Percentiles rank a stretch among this genome's conserved stretches.
These are phyloP conservation scores for Clamator glandarius DNA, from an alignment of 2,797 vertebrate genomes.

Conservation along the genomic window DNA sequence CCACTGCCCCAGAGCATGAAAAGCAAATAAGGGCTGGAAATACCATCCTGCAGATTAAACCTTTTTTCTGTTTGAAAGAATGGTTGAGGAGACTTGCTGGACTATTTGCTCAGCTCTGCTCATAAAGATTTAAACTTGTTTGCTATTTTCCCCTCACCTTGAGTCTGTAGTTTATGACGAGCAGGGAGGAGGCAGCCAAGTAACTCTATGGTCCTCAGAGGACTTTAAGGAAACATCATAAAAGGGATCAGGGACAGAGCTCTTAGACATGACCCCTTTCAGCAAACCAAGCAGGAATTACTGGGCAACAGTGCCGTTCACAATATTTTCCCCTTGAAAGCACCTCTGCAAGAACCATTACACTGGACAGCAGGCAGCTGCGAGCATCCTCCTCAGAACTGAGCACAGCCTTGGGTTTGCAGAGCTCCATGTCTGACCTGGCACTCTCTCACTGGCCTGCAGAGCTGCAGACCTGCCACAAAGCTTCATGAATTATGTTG, in stretches of 20 bases:
- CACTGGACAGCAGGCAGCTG: not conserved
- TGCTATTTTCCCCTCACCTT: constrained; percentile 22
- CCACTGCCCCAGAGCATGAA: not conserved
- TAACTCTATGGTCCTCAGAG: not conserved
- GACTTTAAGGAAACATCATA: constrained; percentile 35
- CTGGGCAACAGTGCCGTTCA: not conserved
- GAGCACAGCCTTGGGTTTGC: not conserved
- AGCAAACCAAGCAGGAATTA: constrained; percentile 52
- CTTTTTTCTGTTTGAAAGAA: constrained; percentile 21
- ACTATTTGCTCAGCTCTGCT: constrained; percentile 37
- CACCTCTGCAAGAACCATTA: not conserved
- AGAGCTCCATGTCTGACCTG: not conserved
- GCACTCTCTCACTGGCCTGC: not conserved
- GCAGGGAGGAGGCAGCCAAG: not conserved
- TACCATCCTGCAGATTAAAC: not conserved
- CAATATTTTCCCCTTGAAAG: constrained; percentile 16
- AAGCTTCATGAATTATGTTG: constrained; percentile 21
- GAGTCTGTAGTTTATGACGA: not conserved
- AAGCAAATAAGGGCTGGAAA: constrained; percentile 37
- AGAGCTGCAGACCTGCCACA: constrained; percentile 34
- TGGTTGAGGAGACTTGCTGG: not conserved
- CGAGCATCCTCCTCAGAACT: fast-evolving
- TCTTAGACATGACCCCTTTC: constrained; percentile 40
- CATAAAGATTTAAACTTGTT: constrained; percentile 37
- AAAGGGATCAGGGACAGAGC: constrained; percentile 53